Base-by-base conservation (phyloP, 2,888 invertebrate genomes). In the Brachypalpus laphriformis region DNA sequence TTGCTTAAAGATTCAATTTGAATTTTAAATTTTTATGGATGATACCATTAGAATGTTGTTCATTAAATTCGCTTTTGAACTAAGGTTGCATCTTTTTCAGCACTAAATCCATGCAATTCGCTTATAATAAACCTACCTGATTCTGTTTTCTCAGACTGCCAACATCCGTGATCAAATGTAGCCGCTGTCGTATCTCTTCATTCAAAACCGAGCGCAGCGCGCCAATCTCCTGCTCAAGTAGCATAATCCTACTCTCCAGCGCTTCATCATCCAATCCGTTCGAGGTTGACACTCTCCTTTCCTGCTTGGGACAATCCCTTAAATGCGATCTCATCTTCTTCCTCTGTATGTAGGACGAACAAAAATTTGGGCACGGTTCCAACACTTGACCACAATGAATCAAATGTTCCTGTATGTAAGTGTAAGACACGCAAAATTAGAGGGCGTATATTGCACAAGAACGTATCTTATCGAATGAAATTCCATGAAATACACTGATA, bases 361-460 rank as follows among this genome's bases (percentile, higher is more conserved):
- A 96, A 57, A 94, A 93, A 87, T 95, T 93, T 0, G 94, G 94
- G 71, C 96, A 96, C 89, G 95, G 94, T 89, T 95, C 95, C 87
- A 96, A 90, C 8, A 96, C 95, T 78, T 95, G 94, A 11, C 95
- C 95, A 86, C 96, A 96, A 87, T 94, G 93, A 77, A 94, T 94
- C 78, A 95, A 90, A 87, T 96, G 96, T 70, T 94, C 94, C 94
- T 95, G 78, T 14, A n/a, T 25, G 34, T 49, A 11, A 16, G 28
- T 8, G 20, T 51, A n/a, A 25, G 18, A 28, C 49, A 14, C 65
- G 42, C 28, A 16, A 18, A 71, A 81, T 63, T 85, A 76, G 57
- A 59, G 83, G 83, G 83, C 83, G 83, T 83, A 78, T 2, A 25
- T 74, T 66, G 31, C 40, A 49, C 54, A 47, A 47, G 7, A 47